Percentiles rank a stretch among this genome's conserved stretches.
These are phyloP conservation scores for roundworm (Caenorhabditis elegans) DNA, from an alignment of 1,140 invertebrate genomes.

Conservation along the genomic window DNA sequence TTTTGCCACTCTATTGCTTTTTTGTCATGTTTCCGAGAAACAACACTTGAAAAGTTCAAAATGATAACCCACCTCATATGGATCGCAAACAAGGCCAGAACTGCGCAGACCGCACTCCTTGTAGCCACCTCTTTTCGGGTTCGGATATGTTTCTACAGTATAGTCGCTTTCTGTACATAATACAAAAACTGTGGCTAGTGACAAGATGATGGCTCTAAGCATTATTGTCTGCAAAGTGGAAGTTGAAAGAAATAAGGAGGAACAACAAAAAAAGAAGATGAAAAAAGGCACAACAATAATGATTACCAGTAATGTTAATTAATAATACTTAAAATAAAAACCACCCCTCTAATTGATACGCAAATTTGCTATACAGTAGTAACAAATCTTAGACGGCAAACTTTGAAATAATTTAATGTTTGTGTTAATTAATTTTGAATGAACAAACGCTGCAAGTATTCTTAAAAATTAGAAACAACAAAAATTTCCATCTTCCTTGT, in stretches of 20 bases:
- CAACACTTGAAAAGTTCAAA: background rate
- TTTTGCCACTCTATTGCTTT: background rate
- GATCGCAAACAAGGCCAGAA: conserved; percentile 10
- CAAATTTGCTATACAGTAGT: no score
- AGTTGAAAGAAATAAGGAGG: background rate
- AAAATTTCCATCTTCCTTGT: no score
- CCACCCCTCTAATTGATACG: no score
- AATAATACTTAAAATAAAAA: no score
- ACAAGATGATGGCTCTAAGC: background rate
- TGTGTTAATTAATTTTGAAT: no score
- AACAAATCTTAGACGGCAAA: no score
- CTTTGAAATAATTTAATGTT: no score
- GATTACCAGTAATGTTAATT: no score
- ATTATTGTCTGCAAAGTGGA: background rate
- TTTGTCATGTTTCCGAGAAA: no score
- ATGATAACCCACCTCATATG: background rate
- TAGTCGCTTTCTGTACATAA: background rate
- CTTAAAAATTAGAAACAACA: no score
- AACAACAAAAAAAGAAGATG: background rate
- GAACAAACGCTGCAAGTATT: no score
- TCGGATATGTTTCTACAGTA: background rate
- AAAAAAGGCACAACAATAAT: no score
- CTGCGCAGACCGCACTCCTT: background rate
- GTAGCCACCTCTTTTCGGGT: background rate
- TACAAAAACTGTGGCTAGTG: background rate